Conservation (phyloP, 1,140 invertebrate species). For the Drosophila pectinifera region DNA sequence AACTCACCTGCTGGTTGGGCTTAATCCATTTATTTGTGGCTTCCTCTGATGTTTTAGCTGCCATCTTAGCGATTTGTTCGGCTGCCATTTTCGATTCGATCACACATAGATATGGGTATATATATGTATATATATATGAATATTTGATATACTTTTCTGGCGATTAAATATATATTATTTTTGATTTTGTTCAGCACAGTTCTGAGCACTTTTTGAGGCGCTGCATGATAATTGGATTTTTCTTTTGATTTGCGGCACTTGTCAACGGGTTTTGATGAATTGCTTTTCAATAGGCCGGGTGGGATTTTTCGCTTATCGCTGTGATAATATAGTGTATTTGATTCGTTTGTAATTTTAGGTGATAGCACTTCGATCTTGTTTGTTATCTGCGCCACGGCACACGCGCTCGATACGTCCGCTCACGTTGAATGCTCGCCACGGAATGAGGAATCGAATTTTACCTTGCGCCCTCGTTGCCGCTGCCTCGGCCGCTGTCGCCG, state of each 20-base stretch:
- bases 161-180: conserved; percentile 6
- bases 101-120: conserved; percentile 45
- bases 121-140: conserved; percentile 6
- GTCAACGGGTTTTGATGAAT: conserved; percentile 26
- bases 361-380: conserved; percentile 39
- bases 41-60: conserved; percentile 46
- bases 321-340: conserved; percentile 29
- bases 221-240: conserved; percentile 38
- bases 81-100: conserved; percentile 55
- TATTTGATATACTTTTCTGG: conserved; percentile 13
- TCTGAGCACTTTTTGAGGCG: conserved; percentile 45
- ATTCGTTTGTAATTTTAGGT: conserved; percentile 19
- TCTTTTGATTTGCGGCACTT: conserved; percentile 27
- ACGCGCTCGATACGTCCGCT: conserved; percentile 64
- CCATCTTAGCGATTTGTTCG: conserved; percentile 58
- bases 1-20: conserved; percentile 71
- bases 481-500: conserved; percentile 8
- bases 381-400: conserved; percentile 48
- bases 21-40: conserved; percentile 77
- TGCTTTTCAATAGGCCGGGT: neutral
- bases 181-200: conserved; percentile 42
- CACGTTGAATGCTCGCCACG: conserved; percentile 71
- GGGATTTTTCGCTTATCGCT: conserved; percentile 1
- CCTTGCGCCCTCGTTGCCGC: conserved; percentile 52
- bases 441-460: conserved; percentile 75